A percentile compares a stretch with the other conserved stretches of the same genome.
Evolutionary conservation across 2,888 invertebrate species (phyloP).

Genomic region (Chaetoderma sp.): DNA sequence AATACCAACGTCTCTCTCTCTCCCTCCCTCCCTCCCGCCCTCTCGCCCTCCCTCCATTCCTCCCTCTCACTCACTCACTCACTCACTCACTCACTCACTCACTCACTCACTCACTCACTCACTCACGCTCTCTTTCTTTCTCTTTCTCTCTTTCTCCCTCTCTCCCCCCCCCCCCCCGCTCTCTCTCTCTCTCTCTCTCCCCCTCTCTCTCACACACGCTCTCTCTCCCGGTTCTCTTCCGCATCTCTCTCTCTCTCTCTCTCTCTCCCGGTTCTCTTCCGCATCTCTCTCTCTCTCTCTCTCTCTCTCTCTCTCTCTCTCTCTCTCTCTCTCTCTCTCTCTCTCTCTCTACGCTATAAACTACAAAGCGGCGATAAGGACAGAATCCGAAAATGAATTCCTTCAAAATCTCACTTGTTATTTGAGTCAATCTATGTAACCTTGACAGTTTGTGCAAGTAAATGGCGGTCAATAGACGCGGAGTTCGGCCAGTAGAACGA

Average conservation of each 20-base stretch:
- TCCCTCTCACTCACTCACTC: constrained; percentile 15
- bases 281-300: neutral
- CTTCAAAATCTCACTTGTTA: too few species aligned
- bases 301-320: constrained; percentile 21
- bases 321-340: constrained; percentile 24
- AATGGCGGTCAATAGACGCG: too few species aligned
- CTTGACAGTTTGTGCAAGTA: too few species aligned
- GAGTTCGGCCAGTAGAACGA: too few species aligned
- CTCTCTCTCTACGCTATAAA: constrained; percentile 24
- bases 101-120: constrained; percentile 20
- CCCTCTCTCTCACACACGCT: too few species aligned
- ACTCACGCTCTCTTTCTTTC: too few species aligned
- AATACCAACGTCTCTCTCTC: constrained; percentile 7
- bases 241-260: constrained; percentile 13
- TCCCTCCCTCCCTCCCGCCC: neutral
- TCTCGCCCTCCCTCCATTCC: too few species aligned
- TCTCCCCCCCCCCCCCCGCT: neutral
- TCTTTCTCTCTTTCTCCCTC: constrained; percentile 21
- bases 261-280: neutral
- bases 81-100: constrained; percentile 12
- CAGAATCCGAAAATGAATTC: too few species aligned
- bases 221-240: constrained; percentile 8
- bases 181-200: too few species aligned
- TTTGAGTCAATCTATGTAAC: too few species aligned
- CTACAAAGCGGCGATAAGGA: too few species aligned